Evolutionary conservation across 2,888 invertebrate species (phyloP).

Genomic region (Napeogenes sylphis): DNA sequence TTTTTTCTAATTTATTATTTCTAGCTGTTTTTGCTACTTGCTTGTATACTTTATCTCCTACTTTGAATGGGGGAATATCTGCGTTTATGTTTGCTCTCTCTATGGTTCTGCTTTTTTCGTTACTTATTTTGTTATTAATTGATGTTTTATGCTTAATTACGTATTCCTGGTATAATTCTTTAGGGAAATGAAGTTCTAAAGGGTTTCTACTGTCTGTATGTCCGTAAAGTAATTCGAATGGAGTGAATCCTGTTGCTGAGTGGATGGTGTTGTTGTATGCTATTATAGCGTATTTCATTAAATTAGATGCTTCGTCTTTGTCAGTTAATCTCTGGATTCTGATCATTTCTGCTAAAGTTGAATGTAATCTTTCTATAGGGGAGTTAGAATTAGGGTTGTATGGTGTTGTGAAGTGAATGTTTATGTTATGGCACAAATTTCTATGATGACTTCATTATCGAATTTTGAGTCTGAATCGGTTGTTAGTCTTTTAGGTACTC

Average conservation of each 20-base stretch:
- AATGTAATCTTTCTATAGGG: slow-evolving; percentile 29
- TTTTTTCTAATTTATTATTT: no score
- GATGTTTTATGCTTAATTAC: slow-evolving; percentile 79
- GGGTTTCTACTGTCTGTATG: no score
- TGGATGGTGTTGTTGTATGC: slow-evolving; percentile 29
- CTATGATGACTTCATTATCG: slow-evolving; percentile 24
- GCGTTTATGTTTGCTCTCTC: slow-evolving; percentile 25
- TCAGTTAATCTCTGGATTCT: slow-evolving; percentile 26
- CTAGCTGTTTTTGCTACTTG: slow-evolving; percentile 37
- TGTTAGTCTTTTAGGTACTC: slow-evolving; percentile 8
- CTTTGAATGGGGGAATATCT: slow-evolving; percentile 30
- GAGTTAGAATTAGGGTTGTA: slow-evolving; percentile 27
- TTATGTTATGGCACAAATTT: slow-evolving; percentile 18
- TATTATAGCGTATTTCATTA: slow-evolving; percentile 24
- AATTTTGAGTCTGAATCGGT: slow-evolving; percentile 20
- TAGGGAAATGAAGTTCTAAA: slow-evolving; percentile 29
- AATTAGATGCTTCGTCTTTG: slow-evolving; percentile 12
- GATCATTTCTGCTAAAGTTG: slow-evolving; percentile 27
- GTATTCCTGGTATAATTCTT: slow-evolving; percentile 81
- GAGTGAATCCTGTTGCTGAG: slow-evolving; percentile 24
- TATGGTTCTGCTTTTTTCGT: slow-evolving; percentile 30
- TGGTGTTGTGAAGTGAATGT: slow-evolving; percentile 28
- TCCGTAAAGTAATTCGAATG: slow-evolving; percentile 26
- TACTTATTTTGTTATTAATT: slow-evolving; percentile 12
- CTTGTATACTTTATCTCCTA: slow-evolving; percentile 35